Evolutionary conservation across 2,113 vertebrate genomes (phyloP).

Genomic region (Candoia aspera): DNA sequence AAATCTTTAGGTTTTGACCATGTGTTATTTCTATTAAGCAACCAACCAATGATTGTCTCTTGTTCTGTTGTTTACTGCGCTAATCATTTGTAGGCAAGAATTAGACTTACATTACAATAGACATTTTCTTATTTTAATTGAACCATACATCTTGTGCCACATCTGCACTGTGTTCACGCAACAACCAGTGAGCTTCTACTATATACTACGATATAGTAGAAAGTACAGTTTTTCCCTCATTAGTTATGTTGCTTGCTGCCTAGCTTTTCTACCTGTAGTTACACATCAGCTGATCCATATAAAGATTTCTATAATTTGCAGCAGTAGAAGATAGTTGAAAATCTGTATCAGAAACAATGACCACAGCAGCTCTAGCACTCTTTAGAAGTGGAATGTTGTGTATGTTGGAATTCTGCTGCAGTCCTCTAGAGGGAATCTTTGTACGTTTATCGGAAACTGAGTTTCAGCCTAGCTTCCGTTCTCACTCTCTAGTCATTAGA

Average conservation of each 20-base stretch:
- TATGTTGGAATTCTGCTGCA: neutral
- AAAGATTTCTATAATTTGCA: neutral
- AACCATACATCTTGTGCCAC: neutral
- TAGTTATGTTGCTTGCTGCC: neutral
- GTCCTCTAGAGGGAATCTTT: neutral
- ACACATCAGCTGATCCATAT: neutral
- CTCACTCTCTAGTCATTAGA: neutral
- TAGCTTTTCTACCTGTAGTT: neutral
- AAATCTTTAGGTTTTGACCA: neutral
- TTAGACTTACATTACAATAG: neutral
- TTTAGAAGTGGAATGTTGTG: neutral
- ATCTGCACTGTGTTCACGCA: neutral
- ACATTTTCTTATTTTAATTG: neutral
- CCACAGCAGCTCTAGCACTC: neutral
- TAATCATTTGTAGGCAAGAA: neutral
- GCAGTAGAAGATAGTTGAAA: neutral
- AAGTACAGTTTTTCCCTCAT: neutral
- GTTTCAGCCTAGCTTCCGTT: neutral
- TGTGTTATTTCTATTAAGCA: neutral
- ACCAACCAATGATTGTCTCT: neutral
- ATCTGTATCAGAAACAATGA: neutral
- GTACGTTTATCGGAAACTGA: neutral
- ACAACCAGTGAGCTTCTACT: neutral
- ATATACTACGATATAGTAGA: neutral
- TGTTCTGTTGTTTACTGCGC: neutral